Percentiles rank a stretch among this genome's conserved stretches.
Evolutionary conservation across 2,888 invertebrate species (phyloP).

Genomic region (Drosophila pseudotalamancana): DNA sequence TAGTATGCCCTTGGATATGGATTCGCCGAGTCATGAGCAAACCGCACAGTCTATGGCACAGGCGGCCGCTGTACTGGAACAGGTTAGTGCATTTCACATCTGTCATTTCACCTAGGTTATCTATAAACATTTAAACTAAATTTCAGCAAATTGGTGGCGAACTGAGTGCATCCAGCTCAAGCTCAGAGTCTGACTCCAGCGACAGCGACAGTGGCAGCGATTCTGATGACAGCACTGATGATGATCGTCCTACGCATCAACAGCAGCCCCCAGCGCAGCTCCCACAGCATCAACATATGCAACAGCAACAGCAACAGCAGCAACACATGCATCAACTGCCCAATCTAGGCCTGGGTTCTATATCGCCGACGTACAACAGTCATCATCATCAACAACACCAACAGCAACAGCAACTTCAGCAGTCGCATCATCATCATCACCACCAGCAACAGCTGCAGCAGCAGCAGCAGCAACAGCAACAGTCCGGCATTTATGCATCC

Average conservation of each 20-base stretch:
- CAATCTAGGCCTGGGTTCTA: conserved; percentile 73
- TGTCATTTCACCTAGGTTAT: background rate
- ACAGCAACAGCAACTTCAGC: conserved; percentile 34
- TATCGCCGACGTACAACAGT: conserved; percentile 59
- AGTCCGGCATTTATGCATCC: conserved; percentile 76
- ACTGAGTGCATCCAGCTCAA: conserved; percentile 83
- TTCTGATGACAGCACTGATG: conserved; percentile 83
- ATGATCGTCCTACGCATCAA: conserved; percentile 65
- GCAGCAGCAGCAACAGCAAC: conserved; percentile 61
- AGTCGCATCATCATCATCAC: conserved; percentile 33
- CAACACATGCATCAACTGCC: conserved; percentile 77
- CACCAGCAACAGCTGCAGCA: conserved; percentile 44
- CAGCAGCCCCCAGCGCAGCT: conserved; percentile 46
- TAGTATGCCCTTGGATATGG: conserved; percentile 60
- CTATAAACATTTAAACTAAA: conserved; percentile 7
- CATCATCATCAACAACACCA: conserved; percentile 49
- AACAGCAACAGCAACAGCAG: conserved; percentile 50
- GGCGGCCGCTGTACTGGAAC: conserved; percentile 81
- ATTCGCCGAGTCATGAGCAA: conserved; percentile 68
- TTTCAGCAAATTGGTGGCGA: conserved; percentile 83
- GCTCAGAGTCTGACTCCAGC: conserved; percentile 83
- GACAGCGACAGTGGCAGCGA: conserved; percentile 83
- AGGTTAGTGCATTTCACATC: conserved; percentile 55
- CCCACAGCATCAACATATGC: conserved; percentile 45
- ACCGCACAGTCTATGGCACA: conserved; percentile 78